A percentile compares a stretch with the other conserved stretches of the same genome.
phyloP scores from a whole-genome alignment of 2,113 vertebrate genomes.

The Alectura lathami region DNA sequence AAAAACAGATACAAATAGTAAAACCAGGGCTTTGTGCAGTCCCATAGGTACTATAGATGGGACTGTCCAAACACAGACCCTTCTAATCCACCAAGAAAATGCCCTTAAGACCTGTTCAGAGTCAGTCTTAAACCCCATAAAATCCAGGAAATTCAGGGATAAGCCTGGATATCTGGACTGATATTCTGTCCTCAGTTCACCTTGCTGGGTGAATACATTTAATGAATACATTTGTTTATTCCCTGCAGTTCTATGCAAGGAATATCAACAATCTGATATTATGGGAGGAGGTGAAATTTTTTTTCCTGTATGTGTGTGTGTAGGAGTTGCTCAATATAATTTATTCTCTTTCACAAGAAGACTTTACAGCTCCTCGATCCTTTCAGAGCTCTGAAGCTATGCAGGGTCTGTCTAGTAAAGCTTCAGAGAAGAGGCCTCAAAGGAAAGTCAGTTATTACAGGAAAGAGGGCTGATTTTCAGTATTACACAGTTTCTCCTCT shows the following conservation, averaged over 20 bases:
- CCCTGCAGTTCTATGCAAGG: constrained; percentile 29
- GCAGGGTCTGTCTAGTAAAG: constrained; percentile 18
- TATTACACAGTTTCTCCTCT: background rate
- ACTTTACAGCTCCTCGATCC: background rate
- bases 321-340: constrained; percentile 63
- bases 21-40: constrained; percentile 54
- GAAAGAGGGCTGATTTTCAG: background rate
- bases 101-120: constrained; percentile 69
- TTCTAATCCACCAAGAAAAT: constrained; percentile 71
- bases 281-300: constrained; percentile 62
- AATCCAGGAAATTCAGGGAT: constrained; percentile 71
- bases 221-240: constrained; percentile 71
- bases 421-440: background rate
- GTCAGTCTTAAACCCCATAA: constrained; percentile 68
- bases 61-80: constrained; percentile 54
- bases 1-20: constrained; percentile 67
- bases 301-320: constrained; percentile 36
- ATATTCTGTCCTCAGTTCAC: constrained; percentile 74
- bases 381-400: constrained; percentile 23
- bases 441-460: constrained; percentile 39
- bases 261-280: constrained; percentile 69
- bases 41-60: constrained; percentile 64
- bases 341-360: constrained; percentile 59
- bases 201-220: constrained; percentile 66
- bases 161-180: constrained; percentile 65